These are phyloP conservation scores for Eupithecia exiguata DNA, from an alignment of 2,888 invertebrate species.

Conservation along the genomic window DNA sequence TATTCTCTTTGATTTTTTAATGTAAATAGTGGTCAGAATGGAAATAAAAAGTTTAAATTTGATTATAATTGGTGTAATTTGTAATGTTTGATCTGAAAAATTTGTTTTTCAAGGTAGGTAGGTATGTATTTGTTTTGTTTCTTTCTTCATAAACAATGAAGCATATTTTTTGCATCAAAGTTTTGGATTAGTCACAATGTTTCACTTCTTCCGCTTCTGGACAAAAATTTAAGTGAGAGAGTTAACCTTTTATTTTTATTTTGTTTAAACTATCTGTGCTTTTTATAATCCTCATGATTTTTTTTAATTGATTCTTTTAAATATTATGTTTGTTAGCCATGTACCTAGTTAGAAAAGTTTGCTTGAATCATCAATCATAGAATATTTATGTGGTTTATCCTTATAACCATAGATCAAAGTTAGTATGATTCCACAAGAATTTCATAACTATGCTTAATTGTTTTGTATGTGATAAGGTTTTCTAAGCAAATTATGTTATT, in stretches of 20 bases:
- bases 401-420: not conserved
- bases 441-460: not conserved
- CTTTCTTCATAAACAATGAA: not conserved
- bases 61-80: conserved; percentile 27
- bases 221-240: not conserved
- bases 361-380: not conserved
- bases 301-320: no score
- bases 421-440: not conserved
- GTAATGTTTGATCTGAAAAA: conserved; percentile 44
- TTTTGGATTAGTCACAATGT: not conserved
- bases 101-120: conserved; percentile 40
- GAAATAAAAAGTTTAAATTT: conserved; percentile 5
- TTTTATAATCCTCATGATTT: no score
- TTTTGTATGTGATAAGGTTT: not conserved
- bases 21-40: conserved; percentile 16
- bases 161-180: not conserved
- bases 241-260: not conserved
- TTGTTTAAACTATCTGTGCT: not conserved
- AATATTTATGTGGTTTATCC: not conserved
- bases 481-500: not conserved
- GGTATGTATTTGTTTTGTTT: conserved; percentile 35
- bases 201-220: not conserved
- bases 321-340: no score
- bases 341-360: not conserved
- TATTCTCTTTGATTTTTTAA: not conserved